phyloP scores from a whole-genome alignment of 2,113 vertebrate genomes.

The Desmodus rotundus region DNA sequence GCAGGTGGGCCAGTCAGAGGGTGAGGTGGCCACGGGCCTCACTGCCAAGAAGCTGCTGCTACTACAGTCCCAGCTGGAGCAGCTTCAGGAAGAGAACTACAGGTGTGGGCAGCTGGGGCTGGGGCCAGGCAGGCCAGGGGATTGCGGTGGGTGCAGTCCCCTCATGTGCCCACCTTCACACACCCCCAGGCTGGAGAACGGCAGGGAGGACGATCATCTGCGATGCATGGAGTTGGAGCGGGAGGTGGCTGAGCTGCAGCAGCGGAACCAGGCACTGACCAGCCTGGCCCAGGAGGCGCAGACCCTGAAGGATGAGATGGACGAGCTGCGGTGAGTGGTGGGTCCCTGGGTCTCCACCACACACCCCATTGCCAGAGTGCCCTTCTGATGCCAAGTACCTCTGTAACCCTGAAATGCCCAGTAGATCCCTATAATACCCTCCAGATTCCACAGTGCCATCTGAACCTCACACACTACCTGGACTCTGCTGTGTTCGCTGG shows the following conservation, averaged over 20 bases:
- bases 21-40: conserved; percentile 81
- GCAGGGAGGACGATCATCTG: conserved; percentile 85
- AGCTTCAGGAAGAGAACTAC: conserved; percentile 94
- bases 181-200: conserved; percentile 84
- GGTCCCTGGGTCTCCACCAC: neutral
- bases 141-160: neutral
- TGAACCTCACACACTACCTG: neutral
- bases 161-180: accelerated
- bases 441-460: neutral
- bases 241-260: conserved; percentile 84
- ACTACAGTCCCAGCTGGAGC: conserved; percentile 92
- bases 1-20: conserved; percentile 70
- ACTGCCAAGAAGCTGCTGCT: conserved; percentile 90
- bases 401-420: neutral
- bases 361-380: neutral
- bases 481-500: neutral
- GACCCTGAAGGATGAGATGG: conserved; percentile 92
- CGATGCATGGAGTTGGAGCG: conserved; percentile 83
- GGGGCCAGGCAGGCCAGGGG: neutral
- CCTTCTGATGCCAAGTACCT: neutral
- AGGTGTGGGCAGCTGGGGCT: conserved; percentile 75
- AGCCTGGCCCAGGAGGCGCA: conserved; percentile 91
- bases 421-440: neutral
- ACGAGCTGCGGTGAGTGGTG: conserved; percentile 88
- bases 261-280: conserved; percentile 88